These are phyloP conservation scores for Chymomyza caudatula DNA, from an alignment of 2,888 invertebrate genomes.

Conservation along the genomic window DNA sequence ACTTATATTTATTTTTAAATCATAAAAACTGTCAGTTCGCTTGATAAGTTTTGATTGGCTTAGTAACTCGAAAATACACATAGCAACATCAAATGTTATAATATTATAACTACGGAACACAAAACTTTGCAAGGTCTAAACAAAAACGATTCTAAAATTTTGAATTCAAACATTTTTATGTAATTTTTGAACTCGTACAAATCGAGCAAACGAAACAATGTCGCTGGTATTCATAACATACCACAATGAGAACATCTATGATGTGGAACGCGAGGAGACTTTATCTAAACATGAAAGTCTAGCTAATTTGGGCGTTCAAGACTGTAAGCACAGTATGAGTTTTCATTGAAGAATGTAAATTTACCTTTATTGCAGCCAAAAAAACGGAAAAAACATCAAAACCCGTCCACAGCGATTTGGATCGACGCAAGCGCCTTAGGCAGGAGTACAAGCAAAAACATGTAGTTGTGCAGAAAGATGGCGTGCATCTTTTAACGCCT, in stretches of 20 bases:
- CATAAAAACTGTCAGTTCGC: no score
- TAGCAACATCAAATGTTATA: no score
- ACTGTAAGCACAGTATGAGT: no score
- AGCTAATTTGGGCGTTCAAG: no score
- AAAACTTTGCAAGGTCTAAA: no score
- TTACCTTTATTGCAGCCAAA: neutral
- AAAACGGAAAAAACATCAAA: neutral
- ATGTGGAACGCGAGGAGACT: slow-evolving; percentile 64
- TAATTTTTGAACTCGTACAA: no score
- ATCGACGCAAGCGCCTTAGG: slow-evolving; percentile 40
- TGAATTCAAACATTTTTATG: neutral
- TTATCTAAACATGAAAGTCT: no score
- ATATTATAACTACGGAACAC: no score
- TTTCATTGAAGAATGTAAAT: no score
- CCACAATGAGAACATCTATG: slow-evolving; percentile 84
- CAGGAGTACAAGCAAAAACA: slow-evolving; percentile 67
- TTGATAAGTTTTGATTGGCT: neutral
- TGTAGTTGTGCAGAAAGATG: slow-evolving; percentile 73
- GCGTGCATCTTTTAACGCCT: slow-evolving; percentile 77
- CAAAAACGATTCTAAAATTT: neutral
- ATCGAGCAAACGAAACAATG: slow-evolving; percentile 76
- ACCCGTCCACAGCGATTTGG: no score
- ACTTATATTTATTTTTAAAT: neutral
- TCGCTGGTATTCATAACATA: slow-evolving; percentile 83
- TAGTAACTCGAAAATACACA: neutral